Evolutionary conservation across 2,888 invertebrate genomes (phyloP).

Genomic region (Metellina segmentata): DNA sequence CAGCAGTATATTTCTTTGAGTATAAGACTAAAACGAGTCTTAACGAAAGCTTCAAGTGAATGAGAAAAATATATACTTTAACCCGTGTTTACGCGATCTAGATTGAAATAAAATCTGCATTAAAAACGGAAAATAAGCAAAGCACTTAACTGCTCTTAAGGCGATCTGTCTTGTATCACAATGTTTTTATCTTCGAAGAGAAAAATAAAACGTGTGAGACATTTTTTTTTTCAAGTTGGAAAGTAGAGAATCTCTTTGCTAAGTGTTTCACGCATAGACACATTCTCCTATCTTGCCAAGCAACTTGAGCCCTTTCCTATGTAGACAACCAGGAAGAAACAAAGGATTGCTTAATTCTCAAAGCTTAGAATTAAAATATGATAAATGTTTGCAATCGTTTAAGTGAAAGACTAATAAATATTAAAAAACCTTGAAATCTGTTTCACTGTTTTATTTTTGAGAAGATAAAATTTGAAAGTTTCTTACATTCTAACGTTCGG

Average conservation of each 20-base stretch:
- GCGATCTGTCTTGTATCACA: constrained; percentile 31
- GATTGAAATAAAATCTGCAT: background rate
- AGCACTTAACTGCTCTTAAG: constrained; percentile 33
- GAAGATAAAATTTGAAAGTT: too few relatives aligned
- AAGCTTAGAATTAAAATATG: background rate
- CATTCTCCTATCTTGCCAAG: background rate
- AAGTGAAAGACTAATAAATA: background rate
- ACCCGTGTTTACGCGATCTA: background rate
- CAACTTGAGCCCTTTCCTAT: background rate
- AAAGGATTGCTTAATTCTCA: background rate
- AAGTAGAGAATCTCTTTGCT: background rate
- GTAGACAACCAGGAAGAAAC: background rate
- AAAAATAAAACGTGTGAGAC: constrained; percentile 19
- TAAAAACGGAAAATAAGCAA: background rate
- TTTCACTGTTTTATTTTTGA: too few relatives aligned
- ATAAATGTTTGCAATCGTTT: background rate
- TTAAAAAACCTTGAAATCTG: background rate
- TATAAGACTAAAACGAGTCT: too few relatives aligned
- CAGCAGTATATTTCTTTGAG: too few relatives aligned
- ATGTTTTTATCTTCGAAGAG: constrained; percentile 4
- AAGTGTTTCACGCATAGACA: background rate
- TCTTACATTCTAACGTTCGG: too few relatives aligned
- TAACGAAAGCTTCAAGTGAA: background rate
- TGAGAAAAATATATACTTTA: background rate
- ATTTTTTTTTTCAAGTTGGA: constrained; percentile 4